Base-by-base conservation (phyloP, 64 coral and sea anemone species). In the Catalaphyllia jardinei region DNA sequence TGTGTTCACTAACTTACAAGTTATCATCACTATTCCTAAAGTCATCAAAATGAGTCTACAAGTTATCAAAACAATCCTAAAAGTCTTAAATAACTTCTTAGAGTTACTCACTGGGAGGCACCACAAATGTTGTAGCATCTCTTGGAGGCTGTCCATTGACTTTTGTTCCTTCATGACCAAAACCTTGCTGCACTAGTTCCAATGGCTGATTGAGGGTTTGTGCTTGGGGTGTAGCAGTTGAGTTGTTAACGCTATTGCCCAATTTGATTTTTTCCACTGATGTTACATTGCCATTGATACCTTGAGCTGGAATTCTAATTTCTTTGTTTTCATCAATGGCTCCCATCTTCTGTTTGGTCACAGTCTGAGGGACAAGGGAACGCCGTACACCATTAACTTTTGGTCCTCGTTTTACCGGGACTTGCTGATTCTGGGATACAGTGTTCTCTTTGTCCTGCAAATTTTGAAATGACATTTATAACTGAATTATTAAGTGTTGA, bases 311-410 rank as follows among this genome's bases (percentile, higher is more conserved):
- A 46, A 64, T 83, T 83, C 31, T 83, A 8, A 80, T 88, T 13
- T 85, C 73, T 60, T 39, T 74, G 19, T 73, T 92, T 76, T 96
- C 90, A 60, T 89, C 94, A 18, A 49, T 29, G 20, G 79, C 29
- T 12, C 61, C 19, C 11, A 10, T 64, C 63, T 84, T 89, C 1
- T 84, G 50, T 64, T 71, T 89, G 5, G 71, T 24, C 64, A 82
- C 59, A 27, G 65, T 63, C 25, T 74, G 92, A 12, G 79, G 92
- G 27, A 93, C 84, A 46, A 97, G 69, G 29, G 91, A 52, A 16
- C 95, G 76, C 1, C 95, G 88, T 57, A 97, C 95, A 18, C 95
- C 95, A 93, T 97, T 97, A 52, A 97, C 93, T 52, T 91, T 97
- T 24, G 95, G 95, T 63, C 95, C 95, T 84, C 86, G 75, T 55